Base-by-base conservation (phyloP, 2,113 vertebrate genomes). In the Toxostoma redivivum region DNA sequence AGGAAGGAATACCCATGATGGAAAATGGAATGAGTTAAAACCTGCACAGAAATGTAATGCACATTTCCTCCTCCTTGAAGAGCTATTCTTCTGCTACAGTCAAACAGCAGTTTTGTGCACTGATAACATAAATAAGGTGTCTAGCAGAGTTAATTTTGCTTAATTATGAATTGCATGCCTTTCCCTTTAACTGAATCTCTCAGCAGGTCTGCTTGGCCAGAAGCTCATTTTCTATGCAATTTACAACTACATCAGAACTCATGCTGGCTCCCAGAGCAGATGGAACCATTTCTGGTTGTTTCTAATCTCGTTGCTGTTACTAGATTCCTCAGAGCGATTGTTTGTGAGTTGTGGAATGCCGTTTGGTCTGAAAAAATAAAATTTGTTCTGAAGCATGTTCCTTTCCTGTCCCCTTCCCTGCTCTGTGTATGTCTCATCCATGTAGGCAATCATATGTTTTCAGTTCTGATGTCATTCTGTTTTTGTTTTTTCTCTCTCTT, bases 221-320 rank as follows among this genome's bases (percentile, higher is more conserved):
- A 77, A 81, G 50, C 6, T 88, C 9, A 2, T 70, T 82, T 90
- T 21, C 61, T 80, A 1, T 69, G 47, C 40, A 91, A 18, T 88
- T 95, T 82, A 48, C 12, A 10, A 2, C 57, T 62, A 15, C 4
- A 2, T 72, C 37, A 94, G 84, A 83, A 86, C 73, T 81, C 44
- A 35, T 24, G 22, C 72, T 76, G 27, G 16, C 27, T 94, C 15
- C 21, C 42, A 86, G 58, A 76, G 54, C 78, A 91, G 58, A 86
- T 47, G 60, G 67, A 95, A 72, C 19, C 22, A 50, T 90, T 77
- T 92, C 69, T 78, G n/a, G 35, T 88, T 61, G 38, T 73, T 97
- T 96, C 95, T 97, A 92, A 96, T 97, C 92, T 96, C 60, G 60
- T 95, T 86, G 71, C 51, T 60, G 61, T 88, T 96, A 81, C 77